These are phyloP conservation scores for Pygmarrhopalites habei DNA, from an alignment of 1,140 invertebrate species.

Conservation along the genomic window DNA sequence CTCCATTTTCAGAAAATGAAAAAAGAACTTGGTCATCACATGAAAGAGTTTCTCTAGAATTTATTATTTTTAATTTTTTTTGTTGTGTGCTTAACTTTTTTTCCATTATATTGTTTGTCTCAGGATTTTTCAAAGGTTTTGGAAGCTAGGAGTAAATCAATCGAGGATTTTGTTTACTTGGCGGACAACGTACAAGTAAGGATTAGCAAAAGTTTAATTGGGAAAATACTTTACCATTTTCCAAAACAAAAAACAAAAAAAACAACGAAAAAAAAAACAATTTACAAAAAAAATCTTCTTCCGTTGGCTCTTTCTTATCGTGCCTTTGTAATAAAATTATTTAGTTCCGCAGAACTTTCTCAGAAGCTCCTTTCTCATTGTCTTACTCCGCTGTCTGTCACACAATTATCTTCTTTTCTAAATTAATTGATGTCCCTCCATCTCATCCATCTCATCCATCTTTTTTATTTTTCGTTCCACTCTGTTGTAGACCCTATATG, in stretches of 20 bases:
- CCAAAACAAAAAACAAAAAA: too few species aligned
- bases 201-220: constrained; percentile 25
- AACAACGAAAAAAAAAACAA: too few species aligned
- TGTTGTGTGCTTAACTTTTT: constrained; percentile 7
- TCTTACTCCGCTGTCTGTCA: too few species aligned
- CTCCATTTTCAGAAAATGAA: background rate
- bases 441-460: too few species aligned
- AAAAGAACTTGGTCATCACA: background rate
- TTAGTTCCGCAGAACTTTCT: background rate
- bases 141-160: constrained; percentile 61
- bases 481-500: too few species aligned
- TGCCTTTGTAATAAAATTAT: background rate
- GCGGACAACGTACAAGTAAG: constrained; percentile 79
- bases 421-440: too few species aligned
- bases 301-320: background rate
- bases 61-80: background rate
- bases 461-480: too few species aligned
- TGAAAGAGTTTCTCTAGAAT: background rate
- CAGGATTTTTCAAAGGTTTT: constrained; percentile 68
- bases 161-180: constrained; percentile 63
- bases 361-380: too few species aligned
- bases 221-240: background rate
- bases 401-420: too few species aligned
- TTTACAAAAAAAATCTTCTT: background rate
- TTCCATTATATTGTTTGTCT: constrained; percentile 28